These are phyloP conservation scores for Nebria ingens DNA, from an alignment of 1,140 invertebrate species.

Conservation along the genomic window DNA sequence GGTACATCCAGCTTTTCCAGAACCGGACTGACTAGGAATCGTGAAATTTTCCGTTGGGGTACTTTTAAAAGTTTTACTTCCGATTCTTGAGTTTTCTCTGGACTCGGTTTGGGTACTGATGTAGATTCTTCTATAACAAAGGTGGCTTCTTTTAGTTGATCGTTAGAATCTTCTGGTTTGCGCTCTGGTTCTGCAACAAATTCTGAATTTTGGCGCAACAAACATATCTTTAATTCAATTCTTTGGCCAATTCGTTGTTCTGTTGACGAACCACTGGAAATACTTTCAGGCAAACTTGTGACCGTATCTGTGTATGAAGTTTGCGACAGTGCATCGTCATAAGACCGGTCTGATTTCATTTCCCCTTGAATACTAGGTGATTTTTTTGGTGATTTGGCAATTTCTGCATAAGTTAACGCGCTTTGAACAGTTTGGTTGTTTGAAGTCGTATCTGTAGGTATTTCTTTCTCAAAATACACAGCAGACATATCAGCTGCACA, in stretches of 20 bases:
- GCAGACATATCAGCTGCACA: not conserved
- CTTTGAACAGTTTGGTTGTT: not conserved
- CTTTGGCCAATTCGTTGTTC: constrained; percentile 20
- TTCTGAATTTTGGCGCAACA: constrained; percentile 20
- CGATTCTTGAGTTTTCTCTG: constrained; percentile 28
- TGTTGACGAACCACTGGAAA: not conserved
- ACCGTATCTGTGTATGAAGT: not conserved
- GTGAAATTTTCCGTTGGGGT: constrained; percentile 59
- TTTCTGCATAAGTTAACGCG: not conserved
- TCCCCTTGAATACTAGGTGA: not conserved
- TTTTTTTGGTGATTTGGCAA: not conserved
- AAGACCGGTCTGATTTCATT: not conserved
- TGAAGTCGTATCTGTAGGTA: not conserved
- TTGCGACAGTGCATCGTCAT: not conserved
- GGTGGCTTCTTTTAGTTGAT: not conserved
- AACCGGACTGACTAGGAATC: constrained; percentile 70
- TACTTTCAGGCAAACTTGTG: not conserved
- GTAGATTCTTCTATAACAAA: not conserved
- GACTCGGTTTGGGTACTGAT: not conserved
- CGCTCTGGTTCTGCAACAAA: not conserved
- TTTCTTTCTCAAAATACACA: not conserved
- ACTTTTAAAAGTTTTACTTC: constrained; percentile 25
- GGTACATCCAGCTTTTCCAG: constrained; percentile 37
- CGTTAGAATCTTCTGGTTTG: not conserved
- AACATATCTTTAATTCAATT: constrained; percentile 27